These are phyloP conservation scores for Apostichopus leukothele DNA, from an alignment of 53 echinoderm and acorn worm species.

Conservation along the genomic window DNA sequence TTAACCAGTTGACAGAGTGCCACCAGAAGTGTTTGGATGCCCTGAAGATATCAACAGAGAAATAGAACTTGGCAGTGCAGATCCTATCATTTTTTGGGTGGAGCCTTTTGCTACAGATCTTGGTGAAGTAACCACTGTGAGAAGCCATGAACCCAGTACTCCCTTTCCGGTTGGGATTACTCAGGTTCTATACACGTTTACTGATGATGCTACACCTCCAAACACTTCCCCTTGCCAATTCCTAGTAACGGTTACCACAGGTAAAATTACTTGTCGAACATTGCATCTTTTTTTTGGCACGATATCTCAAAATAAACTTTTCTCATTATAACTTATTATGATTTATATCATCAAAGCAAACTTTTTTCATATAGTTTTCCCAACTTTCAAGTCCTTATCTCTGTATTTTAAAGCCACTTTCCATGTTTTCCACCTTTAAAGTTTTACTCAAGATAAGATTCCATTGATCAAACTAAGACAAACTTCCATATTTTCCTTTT, in stretches of 20 bases:
- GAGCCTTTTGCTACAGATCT: conserved; percentile 57
- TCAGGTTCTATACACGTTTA: conserved; percentile 21
- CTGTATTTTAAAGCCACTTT: no score
- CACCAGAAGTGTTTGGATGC: conserved; percentile 34
- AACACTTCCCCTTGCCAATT: conserved; percentile 33
- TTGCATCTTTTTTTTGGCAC: neutral
- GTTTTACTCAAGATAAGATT: no score
- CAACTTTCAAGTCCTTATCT: no score
- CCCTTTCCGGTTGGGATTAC: conserved; percentile 45
- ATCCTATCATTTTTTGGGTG: conserved; percentile 9
- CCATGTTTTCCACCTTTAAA: no score
- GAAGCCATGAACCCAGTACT: conserved; percentile 47
- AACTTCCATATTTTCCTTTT: no score
- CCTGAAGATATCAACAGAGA: conserved; percentile 8
- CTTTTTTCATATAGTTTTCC: no score
- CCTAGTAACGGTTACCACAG: conserved; percentile 53
- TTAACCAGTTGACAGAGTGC: conserved; percentile 14
- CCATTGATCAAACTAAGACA: no score
- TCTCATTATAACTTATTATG: no score
- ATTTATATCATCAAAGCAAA: no score
- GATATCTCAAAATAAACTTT: no score
- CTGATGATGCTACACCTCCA: conserved; percentile 52
- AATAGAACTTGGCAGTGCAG: conserved; percentile 18
- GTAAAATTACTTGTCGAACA: conserved; percentile 18
- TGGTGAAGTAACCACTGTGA: conserved; percentile 44